A percentile compares a stretch with the other conserved stretches of the same genome.
phyloP scores from a whole-genome alignment of 1,140 invertebrate species.

The Neotoxoptera formosana region DNA sequence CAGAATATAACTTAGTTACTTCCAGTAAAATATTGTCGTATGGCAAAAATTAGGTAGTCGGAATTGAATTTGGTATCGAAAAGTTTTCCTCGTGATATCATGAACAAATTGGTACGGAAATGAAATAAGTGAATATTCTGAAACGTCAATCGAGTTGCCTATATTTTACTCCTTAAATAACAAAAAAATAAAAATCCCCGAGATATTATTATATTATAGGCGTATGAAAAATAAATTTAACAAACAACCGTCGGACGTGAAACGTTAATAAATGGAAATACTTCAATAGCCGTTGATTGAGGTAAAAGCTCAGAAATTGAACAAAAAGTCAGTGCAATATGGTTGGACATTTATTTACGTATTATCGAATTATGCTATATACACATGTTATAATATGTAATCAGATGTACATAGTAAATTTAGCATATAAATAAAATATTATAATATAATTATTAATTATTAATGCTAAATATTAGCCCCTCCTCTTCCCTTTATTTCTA shows the following conservation, averaged over 20 bases:
- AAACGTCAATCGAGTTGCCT: not conserved
- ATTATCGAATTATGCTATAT: not conserved
- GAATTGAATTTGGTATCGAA: not conserved
- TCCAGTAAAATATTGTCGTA: not conserved
- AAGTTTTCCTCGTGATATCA: not conserved
- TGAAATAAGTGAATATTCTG: not conserved
- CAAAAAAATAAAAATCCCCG: not conserved
- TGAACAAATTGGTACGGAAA: not conserved
- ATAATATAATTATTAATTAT: not conserved
- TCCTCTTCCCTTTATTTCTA: too few species aligned
- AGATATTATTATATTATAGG: too few species aligned
- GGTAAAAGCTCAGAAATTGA: not conserved
- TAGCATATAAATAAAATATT: not conserved
- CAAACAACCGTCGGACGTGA: not conserved
- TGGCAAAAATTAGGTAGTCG: not conserved
- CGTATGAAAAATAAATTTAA: not conserved
- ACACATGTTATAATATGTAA: not conserved
- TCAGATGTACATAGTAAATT: not conserved
- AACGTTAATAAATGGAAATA: not conserved
- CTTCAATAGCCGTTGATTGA: not conserved
- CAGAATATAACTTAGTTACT: not conserved
- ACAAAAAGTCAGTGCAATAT: not conserved
- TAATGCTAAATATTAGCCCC: not conserved
- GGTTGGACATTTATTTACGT: not conserved
- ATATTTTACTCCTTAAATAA: not conserved